Evolutionary conservation across 2,888 invertebrate species (phyloP).

Genomic region (Elysia crispata): DNA sequence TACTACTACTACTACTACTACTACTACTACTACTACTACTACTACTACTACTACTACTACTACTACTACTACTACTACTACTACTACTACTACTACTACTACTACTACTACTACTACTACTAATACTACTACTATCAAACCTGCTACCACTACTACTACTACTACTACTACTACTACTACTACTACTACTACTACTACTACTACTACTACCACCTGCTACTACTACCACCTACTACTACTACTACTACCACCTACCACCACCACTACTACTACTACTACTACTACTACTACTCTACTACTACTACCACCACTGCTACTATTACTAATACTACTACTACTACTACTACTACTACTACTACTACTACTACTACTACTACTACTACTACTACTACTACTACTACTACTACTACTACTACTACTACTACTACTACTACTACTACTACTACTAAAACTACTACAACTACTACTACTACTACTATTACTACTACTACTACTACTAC

Average conservation of each 20-base stretch:
- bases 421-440: no score
- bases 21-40: slow-evolving; percentile 9
- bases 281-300: no score
- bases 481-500: neutral
- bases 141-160: neutral
- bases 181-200: neutral
- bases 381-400: neutral
- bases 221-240: no score
- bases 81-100: slow-evolving; percentile 9
- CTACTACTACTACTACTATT: no score
- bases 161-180: neutral
- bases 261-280: neutral
- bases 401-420: slow-evolving; percentile 6
- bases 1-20: slow-evolving; percentile 9
- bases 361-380: neutral
- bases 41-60: slow-evolving; percentile 9
- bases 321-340: no score
- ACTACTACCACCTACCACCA: no score
- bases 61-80: slow-evolving; percentile 9
- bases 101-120: slow-evolving; percentile 9
- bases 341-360: no score
- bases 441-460: no score
- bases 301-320: no score
- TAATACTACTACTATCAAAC: no score
- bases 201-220: neutral